Conservation (phyloP, 2,797 vertebrate genomes). For the Telmatherina bonti region DNA sequence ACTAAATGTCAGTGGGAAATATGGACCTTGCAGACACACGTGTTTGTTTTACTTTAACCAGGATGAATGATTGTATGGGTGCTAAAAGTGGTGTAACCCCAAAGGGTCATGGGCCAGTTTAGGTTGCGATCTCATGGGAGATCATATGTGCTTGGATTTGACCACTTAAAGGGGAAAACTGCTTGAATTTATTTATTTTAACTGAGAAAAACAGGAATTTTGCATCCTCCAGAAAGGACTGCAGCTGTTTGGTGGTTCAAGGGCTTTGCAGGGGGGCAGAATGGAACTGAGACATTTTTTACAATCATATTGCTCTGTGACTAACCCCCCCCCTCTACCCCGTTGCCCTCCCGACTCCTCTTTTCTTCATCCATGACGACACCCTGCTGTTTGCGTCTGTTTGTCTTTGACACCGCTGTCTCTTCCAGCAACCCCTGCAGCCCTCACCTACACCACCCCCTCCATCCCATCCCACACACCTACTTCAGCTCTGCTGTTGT, state of each 20-base stretch:
- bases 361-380: constrained; percentile 38
- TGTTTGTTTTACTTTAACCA: constrained; percentile 41
- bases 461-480: constrained; percentile 10
- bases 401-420: constrained; percentile 35
- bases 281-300: constrained; percentile 30
- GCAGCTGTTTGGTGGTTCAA: constrained; percentile 2
- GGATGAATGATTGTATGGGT: constrained; percentile 28
- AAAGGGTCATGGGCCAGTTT: constrained; percentile 53
- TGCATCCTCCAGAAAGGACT: neutral
- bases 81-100: constrained; percentile 22
- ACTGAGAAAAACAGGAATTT: constrained; percentile 10
- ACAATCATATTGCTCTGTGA: constrained; percentile 20
- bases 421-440: constrained; percentile 20
- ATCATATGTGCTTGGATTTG: constrained; percentile 32
- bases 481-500: constrained; percentile 12
- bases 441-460: constrained; percentile 22
- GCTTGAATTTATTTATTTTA: constrained; percentile 13
- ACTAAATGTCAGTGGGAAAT: constrained; percentile 40
- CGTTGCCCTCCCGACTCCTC: constrained; percentile 20
- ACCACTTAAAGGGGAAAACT: constrained; percentile 6
- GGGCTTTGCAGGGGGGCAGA: constrained; percentile 4
- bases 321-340: constrained; percentile 25
- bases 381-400: constrained; percentile 49
- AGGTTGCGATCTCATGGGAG: constrained; percentile 45
- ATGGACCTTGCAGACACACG: constrained; percentile 14